These are phyloP conservation scores for Diuraphis noxia DNA, from an alignment of 1,140 invertebrate species.

Conservation along the genomic window DNA sequence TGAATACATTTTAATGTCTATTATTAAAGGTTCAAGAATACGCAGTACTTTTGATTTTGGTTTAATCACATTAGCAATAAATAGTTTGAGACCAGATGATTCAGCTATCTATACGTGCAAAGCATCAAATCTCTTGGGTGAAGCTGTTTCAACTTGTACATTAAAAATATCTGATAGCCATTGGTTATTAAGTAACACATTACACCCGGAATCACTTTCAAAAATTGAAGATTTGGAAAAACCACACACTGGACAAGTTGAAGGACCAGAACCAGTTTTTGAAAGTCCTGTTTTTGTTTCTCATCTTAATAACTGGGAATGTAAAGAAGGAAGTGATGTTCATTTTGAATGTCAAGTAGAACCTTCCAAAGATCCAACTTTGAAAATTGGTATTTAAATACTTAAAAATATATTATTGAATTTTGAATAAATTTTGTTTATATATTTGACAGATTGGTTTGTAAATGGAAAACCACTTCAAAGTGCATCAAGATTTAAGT, in stretches of 20 bases:
- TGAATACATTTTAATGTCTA: slow-evolving; percentile 37
- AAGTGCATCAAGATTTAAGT: slow-evolving; percentile 78
- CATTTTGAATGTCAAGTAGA: slow-evolving; percentile 95
- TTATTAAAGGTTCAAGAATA: slow-evolving; percentile 68
- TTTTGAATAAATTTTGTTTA: background rate
- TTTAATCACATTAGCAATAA: slow-evolving; percentile 87
- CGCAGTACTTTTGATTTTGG: slow-evolving; percentile 92
- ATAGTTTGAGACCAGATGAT: slow-evolving; percentile 82
- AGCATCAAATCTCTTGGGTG: slow-evolving; percentile 84
- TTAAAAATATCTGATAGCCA: slow-evolving; percentile 84
- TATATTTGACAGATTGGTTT: slow-evolving; percentile 73
- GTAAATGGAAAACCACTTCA: slow-evolving; percentile 81
- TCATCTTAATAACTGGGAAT: slow-evolving; percentile 87
- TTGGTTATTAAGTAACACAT: slow-evolving; percentile 83
- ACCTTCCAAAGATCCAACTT: slow-evolving; percentile 90
- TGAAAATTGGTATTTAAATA: slow-evolving; percentile 70
- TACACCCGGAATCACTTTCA: slow-evolving; percentile 87
- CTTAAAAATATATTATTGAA: background rate
- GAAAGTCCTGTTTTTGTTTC: slow-evolving; percentile 87
- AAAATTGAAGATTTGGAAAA: slow-evolving; percentile 85
- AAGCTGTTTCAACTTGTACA: slow-evolving; percentile 88
- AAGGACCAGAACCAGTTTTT: slow-evolving; percentile 74
- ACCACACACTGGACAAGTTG: slow-evolving; percentile 67
- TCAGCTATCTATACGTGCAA: slow-evolving; percentile 93
- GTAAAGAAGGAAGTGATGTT: slow-evolving; percentile 85